These are phyloP conservation scores for Globodera rostochiensis DNA, from an alignment of 1,140 invertebrate genomes.

Conservation along the genomic window DNA sequence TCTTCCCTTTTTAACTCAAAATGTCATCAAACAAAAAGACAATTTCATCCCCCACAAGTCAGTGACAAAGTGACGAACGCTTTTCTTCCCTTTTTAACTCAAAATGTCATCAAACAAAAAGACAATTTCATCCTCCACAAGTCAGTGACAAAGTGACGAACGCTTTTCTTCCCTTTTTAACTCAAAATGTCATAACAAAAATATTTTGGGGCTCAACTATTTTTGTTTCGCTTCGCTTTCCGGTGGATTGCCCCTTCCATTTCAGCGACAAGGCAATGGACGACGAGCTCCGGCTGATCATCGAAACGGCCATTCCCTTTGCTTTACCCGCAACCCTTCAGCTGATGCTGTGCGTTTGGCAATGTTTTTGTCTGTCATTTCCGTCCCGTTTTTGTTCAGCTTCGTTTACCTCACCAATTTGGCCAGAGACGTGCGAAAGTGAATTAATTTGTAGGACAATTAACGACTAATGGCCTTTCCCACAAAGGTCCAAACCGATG, in stretches of 20 bases:
- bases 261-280: conserved; percentile 65
- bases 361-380: background rate
- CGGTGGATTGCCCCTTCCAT: background rate
- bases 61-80: too few relatives aligned
- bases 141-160: conserved; percentile 28
- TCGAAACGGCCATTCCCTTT: conserved; percentile 62
- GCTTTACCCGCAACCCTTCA: conserved; percentile 62
- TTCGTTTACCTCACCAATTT: conserved; percentile 61
- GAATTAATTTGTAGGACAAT: background rate
- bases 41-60: too few relatives aligned
- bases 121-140: too few relatives aligned
- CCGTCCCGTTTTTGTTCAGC: background rate
- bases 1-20: too few relatives aligned
- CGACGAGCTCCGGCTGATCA: conserved; percentile 62
- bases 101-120: too few relatives aligned
- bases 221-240: too few relatives aligned
- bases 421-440: conserved; percentile 57
- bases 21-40: too few relatives aligned
- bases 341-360: conserved; percentile 47
- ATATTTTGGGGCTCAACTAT: too few relatives aligned
- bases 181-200: background rate
- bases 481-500: conserved; percentile 54
- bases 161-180: background rate
- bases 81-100: too few relatives aligned
- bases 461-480: background rate